phyloP scores from a whole-genome alignment of 2,888 invertebrate species.

The Unio pictorum region DNA sequence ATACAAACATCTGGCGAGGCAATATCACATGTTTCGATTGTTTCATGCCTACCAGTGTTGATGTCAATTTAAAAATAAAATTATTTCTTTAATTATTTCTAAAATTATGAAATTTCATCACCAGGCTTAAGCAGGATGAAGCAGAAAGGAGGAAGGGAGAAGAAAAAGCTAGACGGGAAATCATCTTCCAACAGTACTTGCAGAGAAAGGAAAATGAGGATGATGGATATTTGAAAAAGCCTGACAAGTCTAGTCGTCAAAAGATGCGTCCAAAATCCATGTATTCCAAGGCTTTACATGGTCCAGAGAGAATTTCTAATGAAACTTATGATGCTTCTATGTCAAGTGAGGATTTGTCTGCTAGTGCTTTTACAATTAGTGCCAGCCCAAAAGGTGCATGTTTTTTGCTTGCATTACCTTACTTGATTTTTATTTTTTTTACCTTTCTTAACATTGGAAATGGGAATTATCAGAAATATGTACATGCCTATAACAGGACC shows the following conservation, averaged over 20 bases:
- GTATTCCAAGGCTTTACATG: conserved; percentile 47
- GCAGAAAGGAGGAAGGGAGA: conserved; percentile 83
- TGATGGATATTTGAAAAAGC: conserved; percentile 56
- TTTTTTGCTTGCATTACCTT: conserved; percentile 12
- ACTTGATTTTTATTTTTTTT: too few species aligned
- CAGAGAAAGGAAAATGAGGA: conserved; percentile 93
- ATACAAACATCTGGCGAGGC: too few species aligned
- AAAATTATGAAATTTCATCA: too few species aligned
- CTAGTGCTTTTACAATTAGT: conserved; percentile 27
- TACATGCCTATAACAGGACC: too few species aligned
- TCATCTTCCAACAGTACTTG: conserved; percentile 93
- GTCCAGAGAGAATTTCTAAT: conserved; percentile 28
- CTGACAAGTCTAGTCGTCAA: conserved; percentile 23
- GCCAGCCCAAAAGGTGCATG: conserved; percentile 19
- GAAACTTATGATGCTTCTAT: conserved; percentile 39
- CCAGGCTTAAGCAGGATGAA: conserved; percentile 79
- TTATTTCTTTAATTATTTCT: too few species aligned
- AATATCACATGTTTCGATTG: too few species aligned
- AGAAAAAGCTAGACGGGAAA: conserved; percentile 88
- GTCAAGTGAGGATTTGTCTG: conserved; percentile 58
- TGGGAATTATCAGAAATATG: too few species aligned
- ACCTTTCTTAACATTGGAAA: too few species aligned
- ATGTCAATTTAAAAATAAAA: too few species aligned
- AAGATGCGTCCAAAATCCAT: conserved; percentile 62
- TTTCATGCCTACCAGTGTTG: too few species aligned